Evolutionary conservation across 2,888 invertebrate genomes (phyloP).

Genomic region (Adelphocoris suturalis): DNA sequence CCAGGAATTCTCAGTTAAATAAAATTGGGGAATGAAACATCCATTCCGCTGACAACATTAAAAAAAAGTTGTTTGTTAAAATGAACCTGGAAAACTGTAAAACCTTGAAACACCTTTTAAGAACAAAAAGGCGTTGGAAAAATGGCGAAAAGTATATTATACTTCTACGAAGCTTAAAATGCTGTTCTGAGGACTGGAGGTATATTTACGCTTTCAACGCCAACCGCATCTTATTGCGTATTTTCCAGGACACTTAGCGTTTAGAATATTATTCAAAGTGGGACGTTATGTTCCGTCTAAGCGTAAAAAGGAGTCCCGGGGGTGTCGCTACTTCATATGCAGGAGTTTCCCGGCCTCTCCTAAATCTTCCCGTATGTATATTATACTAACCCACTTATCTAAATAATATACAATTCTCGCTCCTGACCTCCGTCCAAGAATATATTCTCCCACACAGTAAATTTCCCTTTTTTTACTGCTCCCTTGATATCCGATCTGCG

Average conservation of each 20-base stretch:
- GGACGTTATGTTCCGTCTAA: background rate
- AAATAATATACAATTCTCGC: conserved; percentile 36
- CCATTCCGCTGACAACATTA: too few relatives aligned
- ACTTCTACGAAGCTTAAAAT: too few relatives aligned
- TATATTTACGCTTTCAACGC: too few relatives aligned
- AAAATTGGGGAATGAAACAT: too few relatives aligned
- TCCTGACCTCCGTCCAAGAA: conserved; percentile 11
- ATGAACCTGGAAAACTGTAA: too few relatives aligned
- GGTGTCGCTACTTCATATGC: conserved; percentile 22
- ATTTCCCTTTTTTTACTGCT: background rate
- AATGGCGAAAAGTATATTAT: too few relatives aligned
- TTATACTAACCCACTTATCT: conserved; percentile 39
- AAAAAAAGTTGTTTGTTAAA: too few relatives aligned
- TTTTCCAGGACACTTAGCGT: conserved; percentile 4
- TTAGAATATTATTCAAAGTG: conserved; percentile 25
- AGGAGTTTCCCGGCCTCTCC: background rate
- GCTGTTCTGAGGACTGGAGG: too few relatives aligned
- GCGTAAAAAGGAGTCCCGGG: conserved; percentile 2
- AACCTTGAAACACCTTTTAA: too few relatives aligned
- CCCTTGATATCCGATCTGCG: background rate
- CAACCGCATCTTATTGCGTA: background rate
- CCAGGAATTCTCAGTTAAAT: too few relatives aligned
- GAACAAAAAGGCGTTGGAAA: too few relatives aligned
- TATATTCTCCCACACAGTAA: background rate
- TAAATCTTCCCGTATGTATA: conserved; percentile 23